A percentile compares a stretch with the other conserved stretches of the same genome.
phyloP scores from a whole-genome alignment of 2,797 vertebrate genomes.

The Lophotriccus pileatus region DNA sequence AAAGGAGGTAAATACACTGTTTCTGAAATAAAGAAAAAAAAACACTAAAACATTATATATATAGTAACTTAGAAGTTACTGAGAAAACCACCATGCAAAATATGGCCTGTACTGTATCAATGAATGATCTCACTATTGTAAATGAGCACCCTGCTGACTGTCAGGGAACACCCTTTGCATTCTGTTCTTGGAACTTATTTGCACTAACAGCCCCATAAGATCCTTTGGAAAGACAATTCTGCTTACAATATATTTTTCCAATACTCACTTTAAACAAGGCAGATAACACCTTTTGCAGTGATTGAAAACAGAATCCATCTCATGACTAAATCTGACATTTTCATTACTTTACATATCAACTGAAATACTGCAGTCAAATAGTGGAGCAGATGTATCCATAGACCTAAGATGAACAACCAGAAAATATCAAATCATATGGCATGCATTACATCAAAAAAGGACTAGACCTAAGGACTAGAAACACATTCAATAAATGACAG shows the following conservation, averaged over 20 bases:
- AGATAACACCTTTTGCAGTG: conserved; percentile 6
- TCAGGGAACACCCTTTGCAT: not conserved
- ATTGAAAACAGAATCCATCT: conserved; percentile 27
- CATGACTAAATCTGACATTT: conserved; percentile 13
- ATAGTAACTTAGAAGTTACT: not conserved
- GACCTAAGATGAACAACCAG: not conserved
- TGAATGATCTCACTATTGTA: not conserved
- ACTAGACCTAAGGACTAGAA: not conserved
- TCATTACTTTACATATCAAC: not conserved
- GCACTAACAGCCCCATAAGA: not conserved
- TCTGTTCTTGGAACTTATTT: not conserved
- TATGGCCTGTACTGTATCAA: not conserved
- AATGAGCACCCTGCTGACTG: not conserved
- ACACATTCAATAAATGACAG: conserved; percentile 1
- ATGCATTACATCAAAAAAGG: not conserved
- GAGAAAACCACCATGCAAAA: not conserved
- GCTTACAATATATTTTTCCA: not conserved
- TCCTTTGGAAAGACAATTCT: not conserved
- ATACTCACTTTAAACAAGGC: not conserved
- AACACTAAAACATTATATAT: not conserved
- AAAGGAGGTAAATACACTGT: not conserved
- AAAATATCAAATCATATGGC: not conserved
- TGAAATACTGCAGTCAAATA: not conserved
- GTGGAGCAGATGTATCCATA: not conserved
- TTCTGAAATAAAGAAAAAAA: not conserved